Conservation (phyloP, 2,797 vertebrate species). For the Sebastes itinus region DNA sequence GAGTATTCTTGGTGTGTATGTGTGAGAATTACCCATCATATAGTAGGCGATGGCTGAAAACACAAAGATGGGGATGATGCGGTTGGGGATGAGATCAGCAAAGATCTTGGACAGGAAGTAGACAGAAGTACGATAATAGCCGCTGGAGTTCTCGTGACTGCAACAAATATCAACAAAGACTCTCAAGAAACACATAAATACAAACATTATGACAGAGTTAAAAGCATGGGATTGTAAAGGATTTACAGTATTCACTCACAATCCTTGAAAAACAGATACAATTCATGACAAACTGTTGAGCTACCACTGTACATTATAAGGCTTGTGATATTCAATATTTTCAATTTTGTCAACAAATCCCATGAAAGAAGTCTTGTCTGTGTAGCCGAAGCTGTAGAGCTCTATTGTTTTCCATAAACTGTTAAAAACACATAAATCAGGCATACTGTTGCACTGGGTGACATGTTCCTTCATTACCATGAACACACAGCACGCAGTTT, state of each 20-base stretch:
- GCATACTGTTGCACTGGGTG: background rate
- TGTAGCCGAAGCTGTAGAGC: background rate
- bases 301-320: background rate
- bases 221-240: background rate
- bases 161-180: slow-evolving; percentile 18
- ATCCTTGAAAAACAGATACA: background rate
- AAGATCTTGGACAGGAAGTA: slow-evolving; percentile 88
- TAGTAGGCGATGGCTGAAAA: slow-evolving; percentile 83
- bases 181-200: background rate
- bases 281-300: background rate
- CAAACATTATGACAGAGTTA: background rate
- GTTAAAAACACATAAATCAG: background rate
- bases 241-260: background rate
- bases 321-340: background rate
- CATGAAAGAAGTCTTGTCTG: background rate
- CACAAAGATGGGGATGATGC: slow-evolving; percentile 79
- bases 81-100: slow-evolving; percentile 85
- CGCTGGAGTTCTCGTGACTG: slow-evolving; percentile 85
- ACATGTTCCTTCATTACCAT: background rate
- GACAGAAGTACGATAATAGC: slow-evolving; percentile 86
- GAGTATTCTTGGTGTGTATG: background rate
- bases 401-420: background rate
- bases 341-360: background rate
- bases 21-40: slow-evolving; percentile 83
- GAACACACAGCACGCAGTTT: background rate